phyloP scores from a whole-genome alignment of 1,140 invertebrate species.

The Drosophila subpulchrella region DNA sequence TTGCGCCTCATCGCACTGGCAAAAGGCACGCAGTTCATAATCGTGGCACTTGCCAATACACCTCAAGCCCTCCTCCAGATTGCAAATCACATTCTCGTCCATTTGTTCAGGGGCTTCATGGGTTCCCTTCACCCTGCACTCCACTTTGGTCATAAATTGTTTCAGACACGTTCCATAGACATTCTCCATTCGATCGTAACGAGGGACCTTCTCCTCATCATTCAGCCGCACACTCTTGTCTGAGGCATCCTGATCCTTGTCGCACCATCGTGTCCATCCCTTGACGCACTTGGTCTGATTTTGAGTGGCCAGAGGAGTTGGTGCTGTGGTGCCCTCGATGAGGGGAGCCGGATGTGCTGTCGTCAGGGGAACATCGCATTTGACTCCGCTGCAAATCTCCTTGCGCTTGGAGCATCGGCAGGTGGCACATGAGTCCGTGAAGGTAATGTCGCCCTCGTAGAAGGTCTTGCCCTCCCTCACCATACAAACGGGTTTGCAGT shows the following conservation, averaged over 20 bases:
- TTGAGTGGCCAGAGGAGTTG: constrained; percentile 46
- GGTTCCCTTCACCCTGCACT: constrained; percentile 89
- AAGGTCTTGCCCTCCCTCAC: constrained; percentile 87
- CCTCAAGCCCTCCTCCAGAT: constrained; percentile 88
- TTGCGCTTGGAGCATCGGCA: constrained; percentile 89
- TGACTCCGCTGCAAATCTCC: constrained; percentile 89
- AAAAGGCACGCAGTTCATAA: constrained; percentile 90
- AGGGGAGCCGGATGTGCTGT: constrained; percentile 10
- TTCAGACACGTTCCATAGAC: constrained; percentile 69
- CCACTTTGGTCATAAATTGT: constrained; percentile 89
- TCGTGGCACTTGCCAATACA: constrained; percentile 88
- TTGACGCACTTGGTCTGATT: constrained; percentile 85
- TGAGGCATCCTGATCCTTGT: constrained; percentile 85
- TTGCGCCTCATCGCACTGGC: constrained; percentile 86
- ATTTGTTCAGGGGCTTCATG: constrained; percentile 88
- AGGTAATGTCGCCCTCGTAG: constrained; percentile 91
- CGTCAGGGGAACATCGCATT: constrained; percentile 85
- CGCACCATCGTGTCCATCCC: constrained; percentile 92
- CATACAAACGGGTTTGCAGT: constrained; percentile 90
- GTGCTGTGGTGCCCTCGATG: constrained; percentile 50
- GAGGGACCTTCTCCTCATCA: constrained; percentile 76
- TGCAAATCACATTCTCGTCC: constrained; percentile 90
- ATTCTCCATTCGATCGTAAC: constrained; percentile 73
- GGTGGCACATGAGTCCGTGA: constrained; percentile 90
- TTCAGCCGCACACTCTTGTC: constrained; percentile 74